phyloP scores from a whole-genome alignment of 1,140 invertebrate species.

The Calliopsis andreniformis region DNA sequence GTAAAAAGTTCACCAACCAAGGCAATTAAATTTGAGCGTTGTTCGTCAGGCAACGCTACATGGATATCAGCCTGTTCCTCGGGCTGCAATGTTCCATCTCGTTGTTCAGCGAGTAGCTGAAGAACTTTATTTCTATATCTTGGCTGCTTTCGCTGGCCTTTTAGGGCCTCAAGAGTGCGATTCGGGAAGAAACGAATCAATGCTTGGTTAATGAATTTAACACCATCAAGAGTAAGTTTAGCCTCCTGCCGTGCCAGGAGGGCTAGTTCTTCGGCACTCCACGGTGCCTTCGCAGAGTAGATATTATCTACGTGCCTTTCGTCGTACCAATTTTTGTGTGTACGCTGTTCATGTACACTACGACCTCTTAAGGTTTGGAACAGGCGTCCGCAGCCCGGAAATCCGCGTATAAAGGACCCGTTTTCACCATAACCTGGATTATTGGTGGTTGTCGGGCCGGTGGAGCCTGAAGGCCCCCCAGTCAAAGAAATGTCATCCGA shows the following conservation, averaged over 20 bases:
- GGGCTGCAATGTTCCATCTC: neutral
- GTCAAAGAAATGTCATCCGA: constrained; percentile 30
- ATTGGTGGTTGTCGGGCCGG: neutral
- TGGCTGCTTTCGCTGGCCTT: neutral
- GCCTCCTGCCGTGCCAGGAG: constrained; percentile 44
- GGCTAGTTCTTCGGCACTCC: too few relatives aligned
- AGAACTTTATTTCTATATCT: neutral
- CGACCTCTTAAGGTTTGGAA: constrained; percentile 39
- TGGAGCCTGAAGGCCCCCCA: constrained; percentile 10
- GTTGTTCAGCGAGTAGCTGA: neutral
- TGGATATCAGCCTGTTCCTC: neutral
- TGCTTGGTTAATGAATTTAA: constrained; percentile 36
- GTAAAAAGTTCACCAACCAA: neutral
- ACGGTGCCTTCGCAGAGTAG: neutral
- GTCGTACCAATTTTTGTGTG: too few relatives aligned
- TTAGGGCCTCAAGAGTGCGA: neutral
- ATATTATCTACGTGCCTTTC: neutral
- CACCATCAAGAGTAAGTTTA: neutral
- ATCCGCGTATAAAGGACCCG: neutral
- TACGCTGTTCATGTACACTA: too few relatives aligned
- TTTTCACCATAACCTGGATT: neutral
- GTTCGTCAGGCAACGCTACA: neutral
- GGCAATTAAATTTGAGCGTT: neutral
- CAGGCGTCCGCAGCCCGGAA: constrained; percentile 14
- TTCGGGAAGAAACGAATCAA: neutral